Evolutionary conservation across 2,888 invertebrate species (phyloP).

Genomic region (Syritta pipiens): DNA sequence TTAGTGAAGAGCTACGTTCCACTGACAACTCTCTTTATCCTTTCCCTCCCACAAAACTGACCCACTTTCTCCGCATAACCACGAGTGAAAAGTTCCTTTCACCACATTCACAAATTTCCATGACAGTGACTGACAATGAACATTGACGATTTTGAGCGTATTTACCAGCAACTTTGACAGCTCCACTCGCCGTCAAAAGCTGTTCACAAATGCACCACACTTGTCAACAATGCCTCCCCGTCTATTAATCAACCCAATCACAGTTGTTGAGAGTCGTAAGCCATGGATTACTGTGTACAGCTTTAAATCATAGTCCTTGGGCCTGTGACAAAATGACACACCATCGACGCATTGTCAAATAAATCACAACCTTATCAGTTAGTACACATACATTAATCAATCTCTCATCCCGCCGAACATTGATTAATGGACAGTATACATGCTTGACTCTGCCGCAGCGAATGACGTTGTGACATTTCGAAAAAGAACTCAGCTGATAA

Average conservation of each 20-base stretch:
- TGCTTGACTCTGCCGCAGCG: neutral
- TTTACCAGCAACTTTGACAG: neutral
- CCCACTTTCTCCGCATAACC: too few relatives aligned
- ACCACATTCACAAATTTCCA: too few relatives aligned
- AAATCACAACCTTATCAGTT: constrained; percentile 63
- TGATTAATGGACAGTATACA: constrained; percentile 43
- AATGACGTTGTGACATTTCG: constrained; percentile 3
- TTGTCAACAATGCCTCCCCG: constrained; percentile 22
- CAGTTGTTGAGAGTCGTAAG: neutral
- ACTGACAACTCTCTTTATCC: too few relatives aligned
- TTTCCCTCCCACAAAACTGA: too few relatives aligned
- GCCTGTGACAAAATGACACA: neutral
- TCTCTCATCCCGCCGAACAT: constrained; percentile 15
- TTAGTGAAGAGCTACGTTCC: too few relatives aligned
- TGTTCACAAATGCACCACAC: constrained; percentile 9
- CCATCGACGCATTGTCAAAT: constrained; percentile 34
- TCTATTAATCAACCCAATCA: constrained; percentile 39
- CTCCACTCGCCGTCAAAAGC: constrained; percentile 5
- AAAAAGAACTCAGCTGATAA: neutral
- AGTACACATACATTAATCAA: constrained; percentile 43
- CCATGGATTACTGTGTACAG: neutral
- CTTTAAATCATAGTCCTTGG: neutral
- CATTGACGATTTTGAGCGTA: too few relatives aligned
- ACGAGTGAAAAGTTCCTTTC: too few relatives aligned
- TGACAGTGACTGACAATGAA: too few relatives aligned